Conservation (phyloP, 2,797 vertebrate species). For the Cuniculus paca region DNA sequence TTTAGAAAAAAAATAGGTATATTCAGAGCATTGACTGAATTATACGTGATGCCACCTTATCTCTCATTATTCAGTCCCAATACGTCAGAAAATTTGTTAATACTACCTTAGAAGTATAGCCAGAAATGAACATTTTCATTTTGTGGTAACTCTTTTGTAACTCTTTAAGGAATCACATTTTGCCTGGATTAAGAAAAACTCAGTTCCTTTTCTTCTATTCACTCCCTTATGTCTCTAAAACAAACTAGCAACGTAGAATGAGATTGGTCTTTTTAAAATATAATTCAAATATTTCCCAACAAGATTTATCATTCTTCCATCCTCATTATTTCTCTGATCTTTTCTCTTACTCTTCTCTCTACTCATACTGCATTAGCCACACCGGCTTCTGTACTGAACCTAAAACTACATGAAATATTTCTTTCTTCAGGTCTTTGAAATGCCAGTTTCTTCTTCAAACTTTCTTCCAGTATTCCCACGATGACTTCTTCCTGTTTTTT, state of each 20-base stretch:
- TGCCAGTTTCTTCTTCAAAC: neutral
- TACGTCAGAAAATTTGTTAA: neutral
- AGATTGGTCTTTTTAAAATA: neutral
- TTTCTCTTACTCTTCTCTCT: neutral
- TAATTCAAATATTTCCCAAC: neutral
- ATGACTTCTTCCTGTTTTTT: neutral
- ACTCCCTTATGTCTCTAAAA: neutral
- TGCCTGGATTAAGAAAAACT: neutral
- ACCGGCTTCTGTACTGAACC: neutral
- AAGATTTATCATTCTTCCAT: neutral
- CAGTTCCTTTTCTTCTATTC: neutral
- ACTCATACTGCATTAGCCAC: neutral
- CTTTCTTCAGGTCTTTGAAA: neutral
- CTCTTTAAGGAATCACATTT: neutral
- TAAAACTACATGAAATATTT: neutral
- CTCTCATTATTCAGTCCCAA: neutral
- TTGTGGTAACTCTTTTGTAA: neutral
- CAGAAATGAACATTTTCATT: neutral
- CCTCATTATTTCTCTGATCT: neutral
- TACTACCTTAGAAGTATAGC: neutral
- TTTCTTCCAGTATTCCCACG: neutral
- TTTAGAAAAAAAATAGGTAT: neutral
- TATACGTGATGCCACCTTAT: neutral
- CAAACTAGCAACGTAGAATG: neutral
- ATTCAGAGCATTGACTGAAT: neutral